Evolutionary conservation across 2,113 vertebrate species (phyloP).

Genomic region (Takifugu flavidus): DNA sequence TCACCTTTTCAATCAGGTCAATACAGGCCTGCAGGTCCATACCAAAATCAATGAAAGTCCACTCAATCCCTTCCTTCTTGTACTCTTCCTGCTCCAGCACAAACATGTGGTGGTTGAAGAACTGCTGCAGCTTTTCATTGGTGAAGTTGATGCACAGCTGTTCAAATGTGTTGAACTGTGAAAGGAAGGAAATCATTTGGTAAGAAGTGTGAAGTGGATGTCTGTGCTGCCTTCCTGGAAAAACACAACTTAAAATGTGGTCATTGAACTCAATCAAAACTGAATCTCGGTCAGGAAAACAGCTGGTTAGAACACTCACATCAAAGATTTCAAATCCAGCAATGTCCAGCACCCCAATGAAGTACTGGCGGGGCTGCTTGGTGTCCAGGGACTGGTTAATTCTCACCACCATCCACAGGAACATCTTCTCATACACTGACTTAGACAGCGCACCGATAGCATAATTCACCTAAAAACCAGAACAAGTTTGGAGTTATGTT

Average conservation of each 20-base stretch:
- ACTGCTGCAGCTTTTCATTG: conserved; percentile 78
- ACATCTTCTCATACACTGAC: conserved; percentile 79
- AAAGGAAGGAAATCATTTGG: neutral
- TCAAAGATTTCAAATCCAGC: conserved; percentile 80
- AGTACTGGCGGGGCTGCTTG: conserved; percentile 74
- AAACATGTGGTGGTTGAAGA: conserved; percentile 78
- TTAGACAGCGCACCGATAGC: conserved; percentile 72
- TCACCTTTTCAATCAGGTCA: conserved; percentile 83
- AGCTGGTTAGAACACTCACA: conserved; percentile 28
- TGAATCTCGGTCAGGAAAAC: too few species aligned
- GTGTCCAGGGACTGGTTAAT: conserved; percentile 78
- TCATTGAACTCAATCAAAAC: too few species aligned
- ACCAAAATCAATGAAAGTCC: conserved; percentile 82
- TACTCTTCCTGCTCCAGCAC: conserved; percentile 77
- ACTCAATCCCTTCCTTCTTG: conserved; percentile 82
- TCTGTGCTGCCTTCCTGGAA: too few species aligned
- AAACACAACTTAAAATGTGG: too few species aligned
- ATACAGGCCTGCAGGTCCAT: conserved; percentile 84
- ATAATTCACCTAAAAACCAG: conserved; percentile 60
- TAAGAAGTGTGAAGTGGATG: neutral
- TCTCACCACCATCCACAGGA: conserved; percentile 78
- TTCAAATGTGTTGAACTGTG: conserved; percentile 67
- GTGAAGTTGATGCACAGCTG: conserved; percentile 79
- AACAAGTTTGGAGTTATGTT: neutral
- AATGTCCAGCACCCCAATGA: conserved; percentile 77